Conservation (phyloP, 2,797 vertebrate genomes). For the Chelidonichthys spinosus region DNA sequence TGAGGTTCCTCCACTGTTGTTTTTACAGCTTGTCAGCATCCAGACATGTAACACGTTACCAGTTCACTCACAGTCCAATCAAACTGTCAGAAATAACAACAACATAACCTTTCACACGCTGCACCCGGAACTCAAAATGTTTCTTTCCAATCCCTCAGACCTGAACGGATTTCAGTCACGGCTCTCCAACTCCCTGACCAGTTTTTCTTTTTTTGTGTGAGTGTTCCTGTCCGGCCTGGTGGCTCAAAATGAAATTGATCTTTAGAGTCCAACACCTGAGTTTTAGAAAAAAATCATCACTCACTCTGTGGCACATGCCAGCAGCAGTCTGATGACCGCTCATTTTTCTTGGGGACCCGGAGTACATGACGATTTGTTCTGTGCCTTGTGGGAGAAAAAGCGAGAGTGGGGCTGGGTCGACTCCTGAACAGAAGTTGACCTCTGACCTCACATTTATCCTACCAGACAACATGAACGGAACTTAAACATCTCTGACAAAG, state of each 20-base stretch:
- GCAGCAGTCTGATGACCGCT: constrained; percentile 34
- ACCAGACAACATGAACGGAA: constrained; percentile 12
- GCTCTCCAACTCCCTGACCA: constrained; percentile 8
- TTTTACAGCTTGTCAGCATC: background rate
- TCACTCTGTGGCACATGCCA: constrained; percentile 28
- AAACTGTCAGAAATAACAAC: constrained; percentile 8
- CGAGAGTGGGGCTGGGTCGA: background rate
- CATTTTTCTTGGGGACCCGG: constrained; percentile 35
- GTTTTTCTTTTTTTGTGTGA: background rate
- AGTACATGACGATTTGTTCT: constrained; percentile 30
- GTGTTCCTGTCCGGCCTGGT: constrained; percentile 5
- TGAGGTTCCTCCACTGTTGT: background rate
- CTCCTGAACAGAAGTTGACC: constrained; percentile 2
- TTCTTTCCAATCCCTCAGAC: background rate
- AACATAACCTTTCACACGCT: background rate
- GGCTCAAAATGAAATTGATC: constrained; percentile 51
- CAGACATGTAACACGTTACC: background rate
- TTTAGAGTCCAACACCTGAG: constrained; percentile 37
- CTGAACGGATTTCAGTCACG: constrained; percentile 32
- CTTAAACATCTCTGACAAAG: constrained; percentile 26
- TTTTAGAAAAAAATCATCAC: constrained; percentile 43
- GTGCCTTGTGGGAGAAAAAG: constrained; percentile 5
- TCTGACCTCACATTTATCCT: constrained; percentile 16
- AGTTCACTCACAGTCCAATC: background rate
- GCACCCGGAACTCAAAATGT: background rate